phyloP scores from a whole-genome alignment of 2,888 invertebrate genomes.

The Gisinianus flammeolus region DNA sequence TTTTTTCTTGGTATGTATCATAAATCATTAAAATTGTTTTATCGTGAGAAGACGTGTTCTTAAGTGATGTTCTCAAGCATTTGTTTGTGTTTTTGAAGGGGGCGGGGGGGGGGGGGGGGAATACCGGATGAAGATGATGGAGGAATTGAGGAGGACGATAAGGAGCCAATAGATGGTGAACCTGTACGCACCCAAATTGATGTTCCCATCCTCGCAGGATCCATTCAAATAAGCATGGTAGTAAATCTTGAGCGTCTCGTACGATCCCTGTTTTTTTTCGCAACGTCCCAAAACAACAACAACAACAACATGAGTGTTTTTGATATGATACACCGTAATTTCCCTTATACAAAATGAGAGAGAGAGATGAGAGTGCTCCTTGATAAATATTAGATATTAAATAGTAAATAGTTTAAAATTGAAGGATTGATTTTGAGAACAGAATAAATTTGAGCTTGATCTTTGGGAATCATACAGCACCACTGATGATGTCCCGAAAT shows the following conservation, averaged over 20 bases:
- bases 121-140: not conserved
- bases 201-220: not conserved
- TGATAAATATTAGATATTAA: no score
- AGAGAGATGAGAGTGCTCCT: not conserved
- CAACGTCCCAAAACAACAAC: not conserved
- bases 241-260: not conserved
- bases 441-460: not conserved
- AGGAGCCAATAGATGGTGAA: not conserved
- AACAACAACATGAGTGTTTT: not conserved
- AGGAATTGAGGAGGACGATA: not conserved
- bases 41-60: no score
- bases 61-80: no score
- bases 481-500: not conserved
- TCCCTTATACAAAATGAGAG: not conserved
- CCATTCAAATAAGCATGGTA: not conserved
- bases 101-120: no score
- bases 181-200: not conserved
- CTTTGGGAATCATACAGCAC: not conserved
- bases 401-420: no score
- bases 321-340: not conserved
- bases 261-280: not conserved
- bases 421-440: no score
- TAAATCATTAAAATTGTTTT: no score
- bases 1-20: no score
- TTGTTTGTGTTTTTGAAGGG: no score